Conservation (phyloP, 2,888 invertebrate genomes). For the Crioceris asparagi region DNA sequence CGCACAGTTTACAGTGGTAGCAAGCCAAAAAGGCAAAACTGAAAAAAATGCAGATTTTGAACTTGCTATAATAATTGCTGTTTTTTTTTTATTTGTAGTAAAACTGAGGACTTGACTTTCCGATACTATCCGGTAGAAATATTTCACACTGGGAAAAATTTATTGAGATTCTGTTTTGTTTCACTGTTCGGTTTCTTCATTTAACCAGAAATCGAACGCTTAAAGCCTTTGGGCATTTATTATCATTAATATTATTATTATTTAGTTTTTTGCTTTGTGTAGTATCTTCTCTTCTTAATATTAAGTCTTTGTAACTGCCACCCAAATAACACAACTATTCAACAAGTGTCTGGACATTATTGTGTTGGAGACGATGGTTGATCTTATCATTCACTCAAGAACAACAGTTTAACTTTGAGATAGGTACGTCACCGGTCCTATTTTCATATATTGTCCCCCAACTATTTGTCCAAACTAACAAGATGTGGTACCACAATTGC, state of each 20-base stretch:
- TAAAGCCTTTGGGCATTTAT: conserved; percentile 32
- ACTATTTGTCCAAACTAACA: too few relatives aligned
- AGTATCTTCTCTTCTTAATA: too few relatives aligned
- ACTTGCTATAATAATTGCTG: conserved; percentile 40
- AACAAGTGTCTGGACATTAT: conserved; percentile 26
- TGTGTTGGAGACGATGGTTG: too few relatives aligned
- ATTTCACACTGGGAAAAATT: conserved; percentile 37
- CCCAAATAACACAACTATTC: conserved; percentile 35
- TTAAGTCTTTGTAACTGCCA: too few relatives aligned
- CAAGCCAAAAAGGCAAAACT: conserved; percentile 27
- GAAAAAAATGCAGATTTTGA: conserved; percentile 36
- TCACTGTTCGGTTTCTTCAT: conserved; percentile 35
- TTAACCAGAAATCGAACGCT: conserved; percentile 33
- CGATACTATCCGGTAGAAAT: too few relatives aligned
- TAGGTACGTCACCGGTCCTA: too few relatives aligned
- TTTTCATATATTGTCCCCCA: too few relatives aligned
- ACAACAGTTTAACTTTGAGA: too few relatives aligned
- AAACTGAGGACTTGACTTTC: conserved; percentile 36
- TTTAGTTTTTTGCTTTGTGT: too few relatives aligned
- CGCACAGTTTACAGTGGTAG: conserved; percentile 38
- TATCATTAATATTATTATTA: conserved; percentile 26
- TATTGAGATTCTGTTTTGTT: conserved; percentile 33
- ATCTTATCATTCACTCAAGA: too few relatives aligned
- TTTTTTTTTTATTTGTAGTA: too few relatives aligned
- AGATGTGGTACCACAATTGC: too few relatives aligned